Evolutionary conservation across 1,140 invertebrate species (phyloP).

Genomic region (Orchesella cincta): DNA sequence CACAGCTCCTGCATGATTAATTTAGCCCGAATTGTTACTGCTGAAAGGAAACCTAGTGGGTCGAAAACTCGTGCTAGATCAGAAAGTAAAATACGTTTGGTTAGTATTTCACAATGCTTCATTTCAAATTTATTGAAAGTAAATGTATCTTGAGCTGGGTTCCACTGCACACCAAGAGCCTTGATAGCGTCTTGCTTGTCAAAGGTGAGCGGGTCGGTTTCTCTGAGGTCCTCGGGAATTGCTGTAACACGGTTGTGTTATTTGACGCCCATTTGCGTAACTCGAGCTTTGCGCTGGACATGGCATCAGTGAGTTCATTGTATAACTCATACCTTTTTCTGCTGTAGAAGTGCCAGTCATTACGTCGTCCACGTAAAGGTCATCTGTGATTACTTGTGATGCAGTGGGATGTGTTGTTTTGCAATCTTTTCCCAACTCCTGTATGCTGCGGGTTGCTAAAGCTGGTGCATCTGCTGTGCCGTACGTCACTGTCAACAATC

Average conservation of each 20-base stretch:
- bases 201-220: conserved; percentile 17
- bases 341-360: too few species aligned
- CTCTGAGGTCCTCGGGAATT: conserved; percentile 35
- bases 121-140: background rate
- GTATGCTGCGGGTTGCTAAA: conserved; percentile 51
- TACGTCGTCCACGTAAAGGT: conserved; percentile 49
- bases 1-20: too few species aligned
- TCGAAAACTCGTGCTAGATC: conserved; percentile 43
- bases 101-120: background rate
- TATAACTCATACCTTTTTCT: conserved; percentile 44
- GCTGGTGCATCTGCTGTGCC: conserved; percentile 53
- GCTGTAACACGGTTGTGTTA: conserved; percentile 33
- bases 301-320: conserved; percentile 44
- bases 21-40: too few species aligned
- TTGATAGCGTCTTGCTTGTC: conserved; percentile 49
- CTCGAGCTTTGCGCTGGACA: conserved; percentile 51
- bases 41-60: too few species aligned
- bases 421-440: conserved; percentile 51
- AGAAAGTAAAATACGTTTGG: conserved; percentile 45
- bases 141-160: conserved; percentile 49
- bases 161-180: conserved; percentile 53
- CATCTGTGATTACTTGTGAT: conserved; percentile 51
- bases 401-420: conserved; percentile 47
- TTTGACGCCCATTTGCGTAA: conserved; percentile 57
- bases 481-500: conserved; percentile 54